Conservation (phyloP, 2,888 invertebrate species). For the Saturnia japonica region DNA sequence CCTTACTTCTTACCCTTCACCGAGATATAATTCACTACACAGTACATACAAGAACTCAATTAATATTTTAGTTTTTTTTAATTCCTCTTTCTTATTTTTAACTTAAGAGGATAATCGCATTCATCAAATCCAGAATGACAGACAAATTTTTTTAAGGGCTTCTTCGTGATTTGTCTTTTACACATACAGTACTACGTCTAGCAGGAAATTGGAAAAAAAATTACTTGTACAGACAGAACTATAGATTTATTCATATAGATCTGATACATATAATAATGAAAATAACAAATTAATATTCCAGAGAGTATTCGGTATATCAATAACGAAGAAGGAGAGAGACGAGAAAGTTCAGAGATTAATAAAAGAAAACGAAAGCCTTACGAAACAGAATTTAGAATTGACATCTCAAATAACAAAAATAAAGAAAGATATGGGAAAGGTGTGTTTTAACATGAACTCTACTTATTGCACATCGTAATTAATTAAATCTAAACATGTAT, state of each 20-base stretch:
- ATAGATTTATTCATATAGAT: not conserved
- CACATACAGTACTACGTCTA: no score
- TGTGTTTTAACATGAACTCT: constrained; percentile 28
- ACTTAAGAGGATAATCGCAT: no score
- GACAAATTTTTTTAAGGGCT: no score
- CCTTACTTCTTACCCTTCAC: no score
- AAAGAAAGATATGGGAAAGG: constrained; percentile 68
- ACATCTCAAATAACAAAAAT: constrained; percentile 56
- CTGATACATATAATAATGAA: not conserved
- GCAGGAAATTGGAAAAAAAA: no score
- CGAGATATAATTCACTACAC: no score
- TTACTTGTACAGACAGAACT: no score
- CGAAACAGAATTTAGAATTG: constrained; percentile 55
- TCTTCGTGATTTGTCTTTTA: no score
- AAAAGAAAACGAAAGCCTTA: constrained; percentile 57
- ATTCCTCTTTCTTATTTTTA: no score
- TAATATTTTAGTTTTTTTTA: no score
- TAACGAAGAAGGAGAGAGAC: constrained; percentile 56
- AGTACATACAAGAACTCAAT: no score
- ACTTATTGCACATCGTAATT: not conserved
- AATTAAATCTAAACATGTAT: not conserved
- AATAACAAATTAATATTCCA: constrained; percentile 40
- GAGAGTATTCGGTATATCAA: constrained; percentile 70
- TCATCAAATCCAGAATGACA: no score
- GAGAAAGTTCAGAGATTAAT: constrained; percentile 52